A percentile compares a stretch with the other conserved stretches of the same genome.
These are phyloP conservation scores for Lophius americanus DNA, from an alignment of 2,797 vertebrate genomes.

Conservation along the genomic window DNA sequence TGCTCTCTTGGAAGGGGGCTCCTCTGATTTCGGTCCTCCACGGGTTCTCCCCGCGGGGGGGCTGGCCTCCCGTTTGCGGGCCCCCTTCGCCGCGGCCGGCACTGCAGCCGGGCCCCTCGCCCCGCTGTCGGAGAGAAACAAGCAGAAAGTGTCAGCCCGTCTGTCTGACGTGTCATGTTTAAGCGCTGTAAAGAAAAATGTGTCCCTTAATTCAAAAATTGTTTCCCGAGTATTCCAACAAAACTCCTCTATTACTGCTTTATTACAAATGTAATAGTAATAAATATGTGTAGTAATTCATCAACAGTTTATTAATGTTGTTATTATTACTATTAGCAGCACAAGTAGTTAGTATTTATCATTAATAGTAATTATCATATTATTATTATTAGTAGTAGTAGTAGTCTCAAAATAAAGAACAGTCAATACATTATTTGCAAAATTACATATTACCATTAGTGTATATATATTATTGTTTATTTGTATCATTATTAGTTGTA, in stretches of 20 bases:
- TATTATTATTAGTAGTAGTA: too few species aligned
- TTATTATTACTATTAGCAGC: not conserved
- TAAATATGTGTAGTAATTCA: too few species aligned
- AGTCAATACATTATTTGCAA: too few species aligned
- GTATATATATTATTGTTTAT: too few species aligned
- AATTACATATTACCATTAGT: too few species aligned
- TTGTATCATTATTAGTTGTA: too few species aligned
- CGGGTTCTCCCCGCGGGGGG: conserved; percentile 86
- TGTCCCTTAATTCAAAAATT: conserved; percentile 32
- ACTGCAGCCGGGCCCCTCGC: conserved; percentile 81
- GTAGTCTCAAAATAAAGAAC: too few species aligned
- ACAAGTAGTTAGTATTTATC: not conserved
- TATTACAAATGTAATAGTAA: too few species aligned
- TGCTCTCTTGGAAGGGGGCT: conserved; percentile 86
- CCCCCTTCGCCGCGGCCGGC: conserved; percentile 78
- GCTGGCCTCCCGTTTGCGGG: conserved; percentile 88
- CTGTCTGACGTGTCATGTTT: conserved; percentile 47
- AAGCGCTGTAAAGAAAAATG: conserved; percentile 35
- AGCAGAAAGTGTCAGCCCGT: conserved; percentile 55
- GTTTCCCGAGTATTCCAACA: conserved; percentile 26
- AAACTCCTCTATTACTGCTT: not conserved
- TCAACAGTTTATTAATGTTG: too few species aligned
- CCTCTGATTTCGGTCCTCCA: conserved; percentile 88
- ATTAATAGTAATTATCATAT: too few species aligned
- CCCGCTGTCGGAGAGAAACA: conserved; percentile 77